A percentile compares a stretch with the other conserved stretches of the same genome.
Evolutionary conservation across 1,140 invertebrate genomes (phyloP).

Genomic region (Periplaneta americana): DNA sequence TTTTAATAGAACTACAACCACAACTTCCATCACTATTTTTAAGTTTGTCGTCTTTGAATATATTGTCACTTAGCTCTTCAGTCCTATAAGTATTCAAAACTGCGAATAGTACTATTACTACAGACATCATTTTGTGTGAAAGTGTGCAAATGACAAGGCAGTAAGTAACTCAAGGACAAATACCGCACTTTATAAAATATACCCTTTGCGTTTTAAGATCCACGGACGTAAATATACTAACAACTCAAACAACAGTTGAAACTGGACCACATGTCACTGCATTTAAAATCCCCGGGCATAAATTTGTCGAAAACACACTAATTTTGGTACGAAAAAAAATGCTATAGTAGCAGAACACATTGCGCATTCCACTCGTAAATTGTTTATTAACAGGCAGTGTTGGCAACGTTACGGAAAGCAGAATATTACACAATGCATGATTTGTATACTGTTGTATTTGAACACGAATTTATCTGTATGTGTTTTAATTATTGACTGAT

Average conservation of each 20-base stretch:
- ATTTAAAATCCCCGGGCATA: background rate
- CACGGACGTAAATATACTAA: background rate
- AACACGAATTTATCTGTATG: too few species aligned
- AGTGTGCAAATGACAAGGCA: background rate
- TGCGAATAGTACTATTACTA: background rate
- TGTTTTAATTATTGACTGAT: too few species aligned
- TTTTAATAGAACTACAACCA: slow-evolving; percentile 10
- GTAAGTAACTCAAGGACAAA: background rate
- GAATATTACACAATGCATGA: too few species aligned
- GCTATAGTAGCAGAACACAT: background rate
- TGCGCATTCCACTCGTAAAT: background rate
- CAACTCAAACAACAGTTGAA: background rate
- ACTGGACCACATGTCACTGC: background rate
- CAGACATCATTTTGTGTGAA: background rate
- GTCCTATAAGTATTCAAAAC: background rate
- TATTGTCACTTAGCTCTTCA: background rate
- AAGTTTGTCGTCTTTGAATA: background rate
- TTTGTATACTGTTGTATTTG: too few species aligned
- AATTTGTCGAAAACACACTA: background rate
- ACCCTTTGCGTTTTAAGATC: background rate
- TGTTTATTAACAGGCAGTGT: background rate
- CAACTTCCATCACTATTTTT: slow-evolving; percentile 1
- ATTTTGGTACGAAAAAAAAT: background rate
- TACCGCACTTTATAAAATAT: background rate
- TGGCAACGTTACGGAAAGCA: background rate